Base-by-base conservation (phyloP, 1,140 invertebrate genomes). In the Hirudo medicinalis region DNA sequence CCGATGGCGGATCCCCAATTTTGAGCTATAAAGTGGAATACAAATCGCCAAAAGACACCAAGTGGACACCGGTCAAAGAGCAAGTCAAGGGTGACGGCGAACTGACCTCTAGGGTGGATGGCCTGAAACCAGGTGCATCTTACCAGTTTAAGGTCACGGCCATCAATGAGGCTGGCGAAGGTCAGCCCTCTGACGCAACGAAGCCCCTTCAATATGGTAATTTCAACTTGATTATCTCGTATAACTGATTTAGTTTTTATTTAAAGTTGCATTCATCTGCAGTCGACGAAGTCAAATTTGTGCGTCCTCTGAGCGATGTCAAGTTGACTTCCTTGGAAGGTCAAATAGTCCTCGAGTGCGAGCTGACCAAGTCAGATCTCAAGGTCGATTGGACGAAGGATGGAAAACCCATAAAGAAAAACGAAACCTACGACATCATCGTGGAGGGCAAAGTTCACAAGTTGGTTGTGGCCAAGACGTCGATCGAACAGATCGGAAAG, bases 91-190 rank as follows among this genome's bases (percentile, higher is more conserved):
- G 95, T 80, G 91, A 91, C 0, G 87, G 92, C 70, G 89, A 87
- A 76, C 91, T 90, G 57, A 32, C 54, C 20, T 80, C 76, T 68
- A 76, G 73, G 22, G 77, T 79, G 4, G 77, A 72, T 63, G 89
- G 91, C 75, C 82, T 99, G 8, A 88, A 86, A 2, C 92, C 97
- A 83, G 92, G 91, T 53, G 90, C 94, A 78, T 91, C 96, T 81
- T 98, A 98, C 79, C 91, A 97, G 81, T 99, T 99, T 85, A 87
- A 95, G 71, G 88, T 99, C 0, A 90, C 91, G 80, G 95, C 96
- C 27, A 89, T 97, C 0, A 99, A 99, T 82, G 94, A 96, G 78
- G 94, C 90, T 40, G 96, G 95, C 29, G 87, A 87, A 71, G 91
- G 94, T 74, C 92, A 95, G 81, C 94, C 94, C 9, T 92, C 91